These are phyloP conservation scores for Notoglanidium macrostoma DNA, from an alignment of 2,797 vertebrate species.

Conservation along the genomic window DNA sequence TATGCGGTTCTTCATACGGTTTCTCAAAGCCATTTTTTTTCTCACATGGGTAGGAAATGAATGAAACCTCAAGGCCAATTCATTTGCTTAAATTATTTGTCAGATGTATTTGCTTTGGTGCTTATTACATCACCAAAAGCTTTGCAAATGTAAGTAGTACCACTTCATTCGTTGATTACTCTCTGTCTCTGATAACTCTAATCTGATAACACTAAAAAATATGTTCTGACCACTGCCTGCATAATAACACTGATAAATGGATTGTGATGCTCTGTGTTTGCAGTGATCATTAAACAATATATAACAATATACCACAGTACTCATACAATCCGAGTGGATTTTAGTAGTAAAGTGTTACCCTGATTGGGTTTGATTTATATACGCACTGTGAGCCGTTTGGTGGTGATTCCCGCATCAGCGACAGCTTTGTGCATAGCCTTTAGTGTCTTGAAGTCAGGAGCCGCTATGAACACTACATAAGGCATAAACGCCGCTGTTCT, in stretches of 20 bases:
- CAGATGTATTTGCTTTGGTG: neutral
- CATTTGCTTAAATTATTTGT: neutral
- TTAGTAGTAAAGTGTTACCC: neutral
- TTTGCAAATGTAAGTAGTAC: neutral
- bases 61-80: too few species aligned
- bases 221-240: neutral
- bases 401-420: constrained; percentile 92
- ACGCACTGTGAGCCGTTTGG: constrained; percentile 93
- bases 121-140: neutral
- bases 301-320: neutral
- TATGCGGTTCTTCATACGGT: too few species aligned
- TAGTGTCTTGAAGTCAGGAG: constrained; percentile 91
- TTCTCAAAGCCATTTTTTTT: too few species aligned
- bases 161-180: neutral
- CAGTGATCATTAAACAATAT: neutral
- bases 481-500: constrained; percentile 98
- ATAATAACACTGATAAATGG: neutral
- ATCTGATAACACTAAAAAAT: too few species aligned
- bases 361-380: neutral
- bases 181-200: neutral
- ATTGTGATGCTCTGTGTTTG: neutral
- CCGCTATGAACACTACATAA: constrained; percentile 95
- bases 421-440: constrained; percentile 95
- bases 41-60: too few species aligned
- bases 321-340: neutral